Conservation (phyloP, 92 coral and sea anemone species). For the Paragorgia papillata region DNA sequence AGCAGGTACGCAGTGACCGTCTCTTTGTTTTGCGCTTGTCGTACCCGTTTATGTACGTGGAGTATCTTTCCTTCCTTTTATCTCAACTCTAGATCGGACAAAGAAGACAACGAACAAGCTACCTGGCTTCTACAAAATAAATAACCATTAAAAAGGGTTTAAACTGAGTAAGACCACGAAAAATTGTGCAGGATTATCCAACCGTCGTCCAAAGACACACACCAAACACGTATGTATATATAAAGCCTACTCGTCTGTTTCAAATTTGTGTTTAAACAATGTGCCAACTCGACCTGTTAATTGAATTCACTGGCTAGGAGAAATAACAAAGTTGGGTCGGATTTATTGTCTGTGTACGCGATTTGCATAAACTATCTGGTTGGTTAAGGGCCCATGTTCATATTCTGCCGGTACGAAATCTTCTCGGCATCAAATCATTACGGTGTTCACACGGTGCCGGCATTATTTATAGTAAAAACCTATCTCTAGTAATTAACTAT, state of each 20-base stretch:
- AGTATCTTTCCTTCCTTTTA: not conserved
- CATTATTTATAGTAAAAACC: too few species aligned
- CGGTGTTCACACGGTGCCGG: too few species aligned
- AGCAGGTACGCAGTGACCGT: slow-evolving; percentile 30
- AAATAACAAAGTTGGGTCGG: slow-evolving; percentile 13
- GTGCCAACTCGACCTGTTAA: slow-evolving; percentile 14
- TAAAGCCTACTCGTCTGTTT: not conserved
- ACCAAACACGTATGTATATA: slow-evolving; percentile 6
- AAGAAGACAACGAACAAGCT: slow-evolving; percentile 6
- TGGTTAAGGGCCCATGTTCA: too few species aligned
- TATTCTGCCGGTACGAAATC: too few species aligned
- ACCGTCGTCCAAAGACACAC: too few species aligned
- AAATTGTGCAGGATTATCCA: too few species aligned
- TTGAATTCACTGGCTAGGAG: not conserved
- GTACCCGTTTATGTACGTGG: slow-evolving; percentile 39
- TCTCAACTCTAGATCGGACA: not conserved
- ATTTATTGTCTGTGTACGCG: slow-evolving; percentile 10
- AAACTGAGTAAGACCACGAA: not conserved
- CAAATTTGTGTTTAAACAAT: not conserved
- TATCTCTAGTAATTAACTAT: too few species aligned
- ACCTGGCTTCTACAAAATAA: not conserved
- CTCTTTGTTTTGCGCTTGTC: slow-evolving; percentile 13
- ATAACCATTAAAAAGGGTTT: not conserved
- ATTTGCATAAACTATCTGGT: too few species aligned
- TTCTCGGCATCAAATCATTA: too few species aligned